Conservation (phyloP, 2,797 vertebrate species). For the Etheostoma nigrum region DNA sequence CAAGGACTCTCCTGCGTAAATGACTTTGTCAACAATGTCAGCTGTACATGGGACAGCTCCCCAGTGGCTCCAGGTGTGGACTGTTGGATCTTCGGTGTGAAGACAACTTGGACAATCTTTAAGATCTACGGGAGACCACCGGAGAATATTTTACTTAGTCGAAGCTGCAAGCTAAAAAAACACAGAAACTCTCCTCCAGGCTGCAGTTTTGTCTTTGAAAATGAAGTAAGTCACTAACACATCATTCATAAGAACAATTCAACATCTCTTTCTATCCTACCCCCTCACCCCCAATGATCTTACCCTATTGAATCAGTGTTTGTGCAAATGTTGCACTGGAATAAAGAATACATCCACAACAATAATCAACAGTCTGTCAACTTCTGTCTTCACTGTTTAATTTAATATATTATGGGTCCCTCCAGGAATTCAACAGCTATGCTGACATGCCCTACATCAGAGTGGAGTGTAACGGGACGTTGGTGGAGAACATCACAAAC, state of each 20-base stretch:
- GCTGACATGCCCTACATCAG: constrained; percentile 20
- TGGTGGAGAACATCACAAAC: background rate
- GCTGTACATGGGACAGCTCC: constrained; percentile 70
- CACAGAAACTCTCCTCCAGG: constrained; percentile 28
- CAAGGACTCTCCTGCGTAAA: constrained; percentile 80
- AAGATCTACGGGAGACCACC: rapidly evolving
- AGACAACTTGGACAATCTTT: rapidly evolving
- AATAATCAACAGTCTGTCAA: background rate
- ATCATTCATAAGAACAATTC: background rate
- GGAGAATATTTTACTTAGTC: rapidly evolving
- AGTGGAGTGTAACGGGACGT: constrained; percentile 57
- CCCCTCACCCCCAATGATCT: too few species aligned
- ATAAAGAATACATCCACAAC: background rate
- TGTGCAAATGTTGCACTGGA: background rate
- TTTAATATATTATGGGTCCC: background rate
- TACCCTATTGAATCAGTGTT: too few species aligned
- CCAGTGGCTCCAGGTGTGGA: background rate
- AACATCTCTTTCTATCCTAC: background rate
- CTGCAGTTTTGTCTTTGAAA: constrained; percentile 72
- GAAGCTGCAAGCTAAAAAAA: constrained; percentile 65
- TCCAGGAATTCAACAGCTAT: constrained; percentile 25
- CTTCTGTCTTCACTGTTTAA: background rate
- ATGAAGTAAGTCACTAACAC: constrained; percentile 44
- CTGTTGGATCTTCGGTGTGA: constrained; percentile 60
- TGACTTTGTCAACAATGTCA: constrained; percentile 74